Evolutionary conservation across 1,140 invertebrate species (phyloP), one percentile per base, ranked within the genome.

Genomic region (Bombus vancouverensis): DNA sequence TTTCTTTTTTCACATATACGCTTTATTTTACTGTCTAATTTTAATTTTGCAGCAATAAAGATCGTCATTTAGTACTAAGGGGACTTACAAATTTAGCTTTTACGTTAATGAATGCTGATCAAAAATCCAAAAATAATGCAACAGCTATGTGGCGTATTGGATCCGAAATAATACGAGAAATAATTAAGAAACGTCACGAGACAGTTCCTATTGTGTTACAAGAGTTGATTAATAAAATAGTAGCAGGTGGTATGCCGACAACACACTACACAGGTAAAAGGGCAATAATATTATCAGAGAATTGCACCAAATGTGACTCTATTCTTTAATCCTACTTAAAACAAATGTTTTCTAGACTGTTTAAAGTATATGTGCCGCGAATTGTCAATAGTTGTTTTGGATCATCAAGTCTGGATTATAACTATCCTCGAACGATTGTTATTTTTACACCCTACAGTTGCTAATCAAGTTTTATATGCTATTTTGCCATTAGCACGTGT

Each of bases 61-160:
- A 96, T 87, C 95, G 96, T 66, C 95, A 96, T 84, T 92, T 95
- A 78, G 94, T 96, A 34, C 47, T 96, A 6, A 93, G 95, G 92
- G 95, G 96, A 10, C 92, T 97, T 15, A 93, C 96, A 6, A 94
- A 95, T 73, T 93, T 97, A 72, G 95, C 95, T 32, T 96, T 96
- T 92, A 85, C 93, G 5, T 91, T 96, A 15, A 92, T 97, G 88
- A 91, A 90, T 71, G 91, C 90, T 13, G 94, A 94, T 8, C 91
- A 91, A 87, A 92, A 94, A 83, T 74, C 73, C 9, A 87, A 91
- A 25, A 91, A 90, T 25, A 93, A 93, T 0, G 86, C 91, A 1
- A 81, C 86, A 39, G 53, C 81, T 12, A 92, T 95, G 10, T 95
- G 94, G 92, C 90, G 92, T 59, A 93, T 96, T 68, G 96, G 96